Percentiles rank a stretch among this genome's conserved stretches.
phyloP scores from a whole-genome alignment of 2,888 invertebrate genomes.

The Cynaeus angustus region DNA sequence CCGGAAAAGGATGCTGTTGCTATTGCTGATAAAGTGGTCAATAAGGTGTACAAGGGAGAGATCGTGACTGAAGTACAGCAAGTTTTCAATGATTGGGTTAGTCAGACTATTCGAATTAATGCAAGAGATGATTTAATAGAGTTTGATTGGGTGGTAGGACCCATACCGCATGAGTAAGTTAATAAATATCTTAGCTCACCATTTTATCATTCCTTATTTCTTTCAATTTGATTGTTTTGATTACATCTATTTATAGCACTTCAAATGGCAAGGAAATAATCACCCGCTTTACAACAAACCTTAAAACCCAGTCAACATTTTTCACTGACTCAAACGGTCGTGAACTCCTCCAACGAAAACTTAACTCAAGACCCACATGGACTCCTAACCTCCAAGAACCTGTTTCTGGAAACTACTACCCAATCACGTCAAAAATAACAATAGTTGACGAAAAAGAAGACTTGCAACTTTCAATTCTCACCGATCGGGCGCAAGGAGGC shows the following conservation, averaged over 20 bases:
- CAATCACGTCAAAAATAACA: constrained; percentile 79
- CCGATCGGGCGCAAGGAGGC: constrained; percentile 78
- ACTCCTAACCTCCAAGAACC: constrained; percentile 69
- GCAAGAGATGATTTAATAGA: constrained; percentile 74
- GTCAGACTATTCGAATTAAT: constrained; percentile 82
- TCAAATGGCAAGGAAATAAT: constrained; percentile 80
- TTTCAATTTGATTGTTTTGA: constrained; percentile 10
- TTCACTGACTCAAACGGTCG: constrained; percentile 96
- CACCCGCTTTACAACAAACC: constrained; percentile 74
- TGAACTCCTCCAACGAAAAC: constrained; percentile 82
- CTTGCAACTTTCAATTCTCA: constrained; percentile 73
- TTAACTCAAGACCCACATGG: constrained; percentile 74
- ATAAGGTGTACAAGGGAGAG: constrained; percentile 50
- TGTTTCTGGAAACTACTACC: constrained; percentile 82
- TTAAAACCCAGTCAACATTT: constrained; percentile 79
- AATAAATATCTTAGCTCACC: neutral
- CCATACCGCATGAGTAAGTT: constrained; percentile 74
- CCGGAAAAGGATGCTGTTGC: constrained; percentile 9
- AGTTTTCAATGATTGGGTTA: constrained; percentile 79
- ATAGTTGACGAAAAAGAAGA: constrained; percentile 71
- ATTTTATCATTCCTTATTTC: too few species aligned
- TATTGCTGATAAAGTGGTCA: constrained; percentile 20
- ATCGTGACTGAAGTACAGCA: constrained; percentile 77
- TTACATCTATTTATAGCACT: constrained; percentile 10
- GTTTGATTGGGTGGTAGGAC: constrained; percentile 85